phyloP scores from a whole-genome alignment of 1,140 invertebrate species.

The Theocolax elegans region DNA sequence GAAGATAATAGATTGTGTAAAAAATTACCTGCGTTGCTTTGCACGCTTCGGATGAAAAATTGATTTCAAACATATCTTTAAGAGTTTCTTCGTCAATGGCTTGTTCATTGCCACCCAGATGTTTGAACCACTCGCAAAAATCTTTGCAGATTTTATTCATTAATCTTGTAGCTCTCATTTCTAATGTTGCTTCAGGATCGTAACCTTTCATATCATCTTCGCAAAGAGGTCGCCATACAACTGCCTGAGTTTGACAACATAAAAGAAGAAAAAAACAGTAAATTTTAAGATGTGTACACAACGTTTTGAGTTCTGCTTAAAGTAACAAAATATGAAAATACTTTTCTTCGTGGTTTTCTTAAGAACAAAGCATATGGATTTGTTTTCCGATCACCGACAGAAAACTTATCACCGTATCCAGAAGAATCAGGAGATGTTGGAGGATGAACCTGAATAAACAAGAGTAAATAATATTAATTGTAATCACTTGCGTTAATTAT shows the following conservation, averaged over 20 bases:
- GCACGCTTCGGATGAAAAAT: slow-evolving; percentile 69
- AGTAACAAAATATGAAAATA: slow-evolving; percentile 34
- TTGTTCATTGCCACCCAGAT: slow-evolving; percentile 62
- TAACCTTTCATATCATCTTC: slow-evolving; percentile 54
- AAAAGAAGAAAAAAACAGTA: no score
- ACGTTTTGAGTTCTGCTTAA: no score
- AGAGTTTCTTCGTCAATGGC: slow-evolving; percentile 63
- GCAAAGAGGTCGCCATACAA: slow-evolving; percentile 55
- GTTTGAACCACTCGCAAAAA: slow-evolving; percentile 72
- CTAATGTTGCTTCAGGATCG: slow-evolving; percentile 58
- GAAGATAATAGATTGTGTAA: no score
- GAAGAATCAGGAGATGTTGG: slow-evolving; percentile 43
- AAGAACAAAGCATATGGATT: slow-evolving; percentile 59
- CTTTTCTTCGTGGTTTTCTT: slow-evolving; percentile 56
- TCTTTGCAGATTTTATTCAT: slow-evolving; percentile 64
- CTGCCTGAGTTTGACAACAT: slow-evolving; percentile 47
- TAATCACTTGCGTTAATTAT: no score
- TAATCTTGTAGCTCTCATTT: slow-evolving; percentile 54
- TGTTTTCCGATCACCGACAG: neutral
- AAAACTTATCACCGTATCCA: slow-evolving; percentile 20
- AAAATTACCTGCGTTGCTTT: slow-evolving; percentile 65
- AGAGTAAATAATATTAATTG: no score
- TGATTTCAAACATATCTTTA: slow-evolving; percentile 70
- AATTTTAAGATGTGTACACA: no score
- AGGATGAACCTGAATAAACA: slow-evolving; percentile 54